Evolutionary conservation across 2,797 vertebrate species (phyloP).

Genomic region (Hylomyscus alleni): DNA sequence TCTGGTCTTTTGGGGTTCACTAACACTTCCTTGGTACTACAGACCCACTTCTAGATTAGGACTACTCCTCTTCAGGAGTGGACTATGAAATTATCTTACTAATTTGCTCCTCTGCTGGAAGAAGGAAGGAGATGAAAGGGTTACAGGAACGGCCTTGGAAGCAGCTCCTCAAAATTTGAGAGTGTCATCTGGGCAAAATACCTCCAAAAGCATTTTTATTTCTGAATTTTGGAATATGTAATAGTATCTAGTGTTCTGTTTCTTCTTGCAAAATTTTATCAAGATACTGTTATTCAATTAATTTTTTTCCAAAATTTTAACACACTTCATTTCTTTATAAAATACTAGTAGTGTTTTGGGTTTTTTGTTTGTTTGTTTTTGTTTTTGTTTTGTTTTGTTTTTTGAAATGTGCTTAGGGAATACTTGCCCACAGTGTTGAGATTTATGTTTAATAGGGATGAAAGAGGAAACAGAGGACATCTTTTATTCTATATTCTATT

Average conservation of each 20-base stretch:
- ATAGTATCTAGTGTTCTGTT: not conserved
- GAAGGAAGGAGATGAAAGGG: not conserved
- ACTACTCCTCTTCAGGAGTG: not conserved
- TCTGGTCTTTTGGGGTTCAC: not conserved
- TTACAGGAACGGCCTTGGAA: not conserved
- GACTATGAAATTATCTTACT: conserved; percentile 7
- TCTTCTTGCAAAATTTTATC: not conserved
- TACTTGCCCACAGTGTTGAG: not conserved
- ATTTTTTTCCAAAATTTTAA: not conserved
- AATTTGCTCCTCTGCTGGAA: conserved; percentile 24
- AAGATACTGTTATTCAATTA: not conserved
- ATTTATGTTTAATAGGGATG: not conserved
- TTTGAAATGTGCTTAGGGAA: not conserved
- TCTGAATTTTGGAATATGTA: conserved; percentile 11
- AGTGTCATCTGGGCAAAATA: not conserved
- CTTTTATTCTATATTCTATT: conserved; percentile 7
- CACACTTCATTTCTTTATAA: not conserved
- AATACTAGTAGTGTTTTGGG: not conserved
- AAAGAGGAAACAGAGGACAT: not conserved
- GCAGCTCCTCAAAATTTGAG: not conserved
- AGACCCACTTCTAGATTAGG: conserved; percentile 2
- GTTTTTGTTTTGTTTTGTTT: not conserved
- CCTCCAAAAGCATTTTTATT: conserved; percentile 12
- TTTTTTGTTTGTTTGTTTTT: too few relatives aligned
- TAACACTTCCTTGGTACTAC: not conserved